Base-by-base conservation (phyloP, 2,113 vertebrate genomes). In the Steatornis caripensis region DNA sequence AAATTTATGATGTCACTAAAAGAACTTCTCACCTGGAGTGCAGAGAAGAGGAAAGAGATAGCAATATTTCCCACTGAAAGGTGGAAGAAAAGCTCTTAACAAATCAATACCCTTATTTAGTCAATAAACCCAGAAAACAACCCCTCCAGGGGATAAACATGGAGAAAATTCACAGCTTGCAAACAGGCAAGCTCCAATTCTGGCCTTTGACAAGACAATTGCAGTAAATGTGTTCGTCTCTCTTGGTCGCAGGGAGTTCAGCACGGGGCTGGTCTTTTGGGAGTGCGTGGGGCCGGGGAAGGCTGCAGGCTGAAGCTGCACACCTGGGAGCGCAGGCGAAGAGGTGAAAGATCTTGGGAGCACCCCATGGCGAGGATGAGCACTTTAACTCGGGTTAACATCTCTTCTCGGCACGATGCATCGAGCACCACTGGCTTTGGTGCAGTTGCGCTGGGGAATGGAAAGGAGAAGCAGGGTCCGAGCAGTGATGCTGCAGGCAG, bases 71-170 rank as follows among this genome's bases (percentile, higher is more conserved):
- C 98, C 95, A 81, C 75, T 37, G 91, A 97, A 97, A 96, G 96
- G 95, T 98, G 90, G 95, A 89, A 89, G 95, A 94, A 97, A 98
- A 97, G 98, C 98, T 98, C 98, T 98, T 98, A 98, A 95, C 93
- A 87, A 95, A 98, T 98, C 98, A 92, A 98, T 98, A 95, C 85
- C 71, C 89, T 92, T 96, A 90, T 91, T 95, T 93, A 96, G 97
- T 98, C 98, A 97, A 98, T 98, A 98, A 98, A 96, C 96, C 86
- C 95, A 95, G 70, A 80, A 87, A 95, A 97, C 97, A 96, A 84
- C 78, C 48, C 91, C 95, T 95, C 91, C 80, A 91, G 95, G 97
- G 68, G 34, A 96, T 93, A 88, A 90, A 97, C 87, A 78, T 66
- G 65, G 45, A 90, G 96, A 96, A 96, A 98, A 97, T 94, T 92